These are phyloP conservation scores for Diachasmimorpha longicaudata DNA, from an alignment of 1,140 invertebrate species.

Conservation along the genomic window DNA sequence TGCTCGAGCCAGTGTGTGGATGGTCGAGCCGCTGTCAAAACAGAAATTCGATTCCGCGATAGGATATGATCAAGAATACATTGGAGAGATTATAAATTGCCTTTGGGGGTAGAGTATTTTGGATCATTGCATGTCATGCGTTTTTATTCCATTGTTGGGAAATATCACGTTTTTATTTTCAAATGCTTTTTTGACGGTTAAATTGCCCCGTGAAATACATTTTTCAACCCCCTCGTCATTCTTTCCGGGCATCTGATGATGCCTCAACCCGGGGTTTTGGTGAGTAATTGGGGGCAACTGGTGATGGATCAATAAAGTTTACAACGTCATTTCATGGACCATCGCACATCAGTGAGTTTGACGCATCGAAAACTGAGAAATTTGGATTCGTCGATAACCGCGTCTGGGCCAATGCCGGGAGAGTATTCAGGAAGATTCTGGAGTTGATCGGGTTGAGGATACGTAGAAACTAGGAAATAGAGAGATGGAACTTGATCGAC, in stretches of 20 bases:
- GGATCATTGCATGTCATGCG: neutral
- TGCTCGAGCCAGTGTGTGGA: slow-evolving; percentile 36
- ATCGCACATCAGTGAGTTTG: neutral
- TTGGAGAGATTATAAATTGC: slow-evolving; percentile 18
- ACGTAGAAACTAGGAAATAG: neutral
- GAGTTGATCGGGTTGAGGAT: neutral
- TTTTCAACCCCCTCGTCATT: neutral
- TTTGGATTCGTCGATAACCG: neutral
- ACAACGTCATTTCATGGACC: slow-evolving; percentile 13
- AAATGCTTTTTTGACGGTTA: slow-evolving; percentile 3
- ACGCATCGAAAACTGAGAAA: neutral
- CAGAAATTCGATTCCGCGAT: slow-evolving; percentile 52
- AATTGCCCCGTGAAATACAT: slow-evolving; percentile 14
- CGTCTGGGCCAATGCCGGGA: neutral
- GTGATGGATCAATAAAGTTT: slow-evolving; percentile 26
- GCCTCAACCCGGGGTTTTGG: neutral
- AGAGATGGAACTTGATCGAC: neutral
- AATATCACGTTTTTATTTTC: neutral
- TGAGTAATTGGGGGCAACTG: slow-evolving; percentile 25
- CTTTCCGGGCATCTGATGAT: neutral
- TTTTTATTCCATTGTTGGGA: neutral
- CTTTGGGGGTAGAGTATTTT: neutral
- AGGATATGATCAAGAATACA: slow-evolving; percentile 20
- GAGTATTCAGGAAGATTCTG: neutral
- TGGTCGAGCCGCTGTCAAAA: slow-evolving; percentile 58